These are phyloP conservation scores for Butorides virescens DNA, from an alignment of 2,113 vertebrate genomes.

Conservation along the genomic window DNA sequence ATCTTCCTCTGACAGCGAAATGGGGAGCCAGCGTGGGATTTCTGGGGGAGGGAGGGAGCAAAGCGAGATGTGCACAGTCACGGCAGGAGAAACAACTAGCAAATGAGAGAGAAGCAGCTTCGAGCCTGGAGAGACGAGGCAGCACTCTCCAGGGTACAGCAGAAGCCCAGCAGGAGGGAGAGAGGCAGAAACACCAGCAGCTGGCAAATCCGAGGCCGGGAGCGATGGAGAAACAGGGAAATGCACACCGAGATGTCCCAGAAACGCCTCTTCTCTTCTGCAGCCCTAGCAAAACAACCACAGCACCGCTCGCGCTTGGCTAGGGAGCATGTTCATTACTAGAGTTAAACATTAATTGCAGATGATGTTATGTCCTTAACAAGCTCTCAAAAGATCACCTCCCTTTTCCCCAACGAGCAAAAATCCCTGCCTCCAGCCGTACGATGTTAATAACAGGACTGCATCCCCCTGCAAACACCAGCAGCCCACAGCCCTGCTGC, in stretches of 20 bases:
- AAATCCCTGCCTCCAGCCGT: fast-evolving
- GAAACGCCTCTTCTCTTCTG: neutral
- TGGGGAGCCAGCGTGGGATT: neutral
- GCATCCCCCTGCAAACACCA: too few species aligned
- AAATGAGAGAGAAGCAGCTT: neutral
- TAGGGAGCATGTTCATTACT: neutral
- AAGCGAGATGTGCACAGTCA: constrained; percentile 5
- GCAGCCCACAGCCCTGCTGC: neutral
- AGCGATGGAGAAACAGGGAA: neutral
- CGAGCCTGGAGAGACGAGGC: neutral
- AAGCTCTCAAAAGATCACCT: neutral
- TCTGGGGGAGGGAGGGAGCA: neutral
- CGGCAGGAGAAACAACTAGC: neutral
- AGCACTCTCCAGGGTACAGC: neutral
- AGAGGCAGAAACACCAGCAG: neutral
- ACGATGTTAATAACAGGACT: fast-evolving
- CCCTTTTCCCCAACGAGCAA: fast-evolving
- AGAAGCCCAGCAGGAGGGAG: neutral
- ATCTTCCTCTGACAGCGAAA: neutral
- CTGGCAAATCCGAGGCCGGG: fast-evolving
- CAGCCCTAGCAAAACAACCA: neutral
- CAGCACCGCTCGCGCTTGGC: neutral
- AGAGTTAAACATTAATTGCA: neutral
- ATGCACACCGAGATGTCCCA: neutral
- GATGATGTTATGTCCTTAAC: neutral